A percentile compares a stretch with the other conserved stretches of the same genome.
Evolutionary conservation across 1,140 invertebrate species (phyloP).

Genomic region (Popillia japonica): DNA sequence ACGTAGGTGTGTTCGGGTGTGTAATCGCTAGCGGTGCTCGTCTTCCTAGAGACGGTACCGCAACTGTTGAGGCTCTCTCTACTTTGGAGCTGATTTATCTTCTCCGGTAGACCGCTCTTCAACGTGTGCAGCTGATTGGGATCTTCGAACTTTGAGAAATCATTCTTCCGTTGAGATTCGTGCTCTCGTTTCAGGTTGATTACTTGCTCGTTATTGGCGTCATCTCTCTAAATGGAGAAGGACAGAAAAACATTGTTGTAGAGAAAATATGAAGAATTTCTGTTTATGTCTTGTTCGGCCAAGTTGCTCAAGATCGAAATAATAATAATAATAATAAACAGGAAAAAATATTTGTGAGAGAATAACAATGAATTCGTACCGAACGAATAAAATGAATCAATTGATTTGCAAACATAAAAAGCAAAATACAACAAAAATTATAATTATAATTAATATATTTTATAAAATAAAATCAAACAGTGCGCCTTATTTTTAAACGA

Average conservation of each 20-base stretch:
- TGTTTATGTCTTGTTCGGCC: too few species aligned
- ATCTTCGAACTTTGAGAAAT: constrained; percentile 25
- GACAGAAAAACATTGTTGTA: neutral
- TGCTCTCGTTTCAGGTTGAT: constrained; percentile 32
- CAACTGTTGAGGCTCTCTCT: constrained; percentile 63
- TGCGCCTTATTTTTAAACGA: too few species aligned
- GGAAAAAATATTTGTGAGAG: neutral
- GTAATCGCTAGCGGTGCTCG: constrained; percentile 65
- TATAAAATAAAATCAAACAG: neutral
- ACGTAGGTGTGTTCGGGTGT: constrained; percentile 64
- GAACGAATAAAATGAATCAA: constrained; percentile 1
- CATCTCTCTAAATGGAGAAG: constrained; percentile 51
- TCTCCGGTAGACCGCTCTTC: constrained; percentile 55
- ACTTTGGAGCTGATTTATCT: constrained; percentile 54
- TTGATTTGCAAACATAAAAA: constrained; percentile 37
- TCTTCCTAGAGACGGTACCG: constrained; percentile 64
- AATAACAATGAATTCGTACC: neutral
- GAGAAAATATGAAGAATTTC: neutral
- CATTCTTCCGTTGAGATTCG: constrained; percentile 16
- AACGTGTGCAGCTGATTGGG: constrained; percentile 48
- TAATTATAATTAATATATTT: neutral
- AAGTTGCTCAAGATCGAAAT: too few species aligned
- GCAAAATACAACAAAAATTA: neutral
- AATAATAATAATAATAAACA: neutral
- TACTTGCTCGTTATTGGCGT: constrained; percentile 56